These are phyloP conservation scores for Naso thynnoides DNA, from an alignment of 2,797 vertebrate species.

Conservation along the genomic window DNA sequence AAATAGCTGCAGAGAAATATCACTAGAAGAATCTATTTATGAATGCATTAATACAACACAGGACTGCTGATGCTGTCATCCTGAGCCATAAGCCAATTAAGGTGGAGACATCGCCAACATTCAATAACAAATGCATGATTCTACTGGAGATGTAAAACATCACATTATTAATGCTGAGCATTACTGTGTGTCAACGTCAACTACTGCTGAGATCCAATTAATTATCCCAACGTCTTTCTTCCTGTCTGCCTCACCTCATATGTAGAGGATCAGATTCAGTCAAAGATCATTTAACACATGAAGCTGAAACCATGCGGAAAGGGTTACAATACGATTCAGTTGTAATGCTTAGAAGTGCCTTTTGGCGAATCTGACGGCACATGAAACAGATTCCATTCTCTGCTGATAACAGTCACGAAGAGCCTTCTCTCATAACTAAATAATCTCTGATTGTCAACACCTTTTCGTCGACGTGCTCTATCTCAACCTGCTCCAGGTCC, in stretches of 20 bases:
- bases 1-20: conserved; percentile 50
- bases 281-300: conserved; percentile 32
- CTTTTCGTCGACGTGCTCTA: conserved; percentile 47
- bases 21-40: conserved; percentile 55
- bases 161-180: conserved; percentile 37
- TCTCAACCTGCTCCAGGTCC: conserved; percentile 39
- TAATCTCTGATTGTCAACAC: conserved; percentile 43
- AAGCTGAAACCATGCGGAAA: conserved; percentile 36
- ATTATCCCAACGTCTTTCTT: conserved; percentile 43
- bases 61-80: conserved; percentile 54
- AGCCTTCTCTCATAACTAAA: conserved; percentile 29
- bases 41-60: conserved; percentile 29
- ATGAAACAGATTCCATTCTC: conserved; percentile 29
- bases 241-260: conserved; percentile 32
- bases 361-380: conserved; percentile 32
- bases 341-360: conserved; percentile 19
- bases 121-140: conserved; percentile 47
- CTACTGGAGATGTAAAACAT: conserved; percentile 52
- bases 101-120: conserved; percentile 46
- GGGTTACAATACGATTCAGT: conserved; percentile 34
- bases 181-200: conserved; percentile 38
- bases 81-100: conserved; percentile 56
- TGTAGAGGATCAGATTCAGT: conserved; percentile 43
- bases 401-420: conserved; percentile 46
- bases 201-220: conserved; percentile 50